phyloP scores from a whole-genome alignment of 1,140 invertebrate species.

The Drosophila suzukii region DNA sequence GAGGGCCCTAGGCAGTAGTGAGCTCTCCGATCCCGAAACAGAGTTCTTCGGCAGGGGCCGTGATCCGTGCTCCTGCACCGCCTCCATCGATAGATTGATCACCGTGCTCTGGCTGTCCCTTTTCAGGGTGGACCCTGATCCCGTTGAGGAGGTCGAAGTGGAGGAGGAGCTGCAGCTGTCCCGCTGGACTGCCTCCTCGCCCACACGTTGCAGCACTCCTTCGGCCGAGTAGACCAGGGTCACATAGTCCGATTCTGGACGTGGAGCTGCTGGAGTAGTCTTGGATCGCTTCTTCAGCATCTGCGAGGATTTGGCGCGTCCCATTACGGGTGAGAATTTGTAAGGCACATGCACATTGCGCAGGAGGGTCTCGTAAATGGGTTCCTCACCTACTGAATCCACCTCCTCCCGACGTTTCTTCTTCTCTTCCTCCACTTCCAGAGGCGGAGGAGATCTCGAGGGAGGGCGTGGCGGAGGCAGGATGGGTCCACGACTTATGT shows the following conservation, averaged over 20 bases:
- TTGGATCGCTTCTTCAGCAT: constrained; percentile 62
- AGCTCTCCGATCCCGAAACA: constrained; percentile 69
- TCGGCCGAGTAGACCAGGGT: constrained; percentile 78
- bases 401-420: constrained; percentile 4
- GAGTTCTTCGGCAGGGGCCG: constrained; percentile 61
- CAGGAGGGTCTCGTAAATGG: constrained; percentile 79
- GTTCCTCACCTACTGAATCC: constrained; percentile 56
- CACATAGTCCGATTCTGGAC: constrained; percentile 84
- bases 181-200: constrained; percentile 64
- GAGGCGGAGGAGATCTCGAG: constrained; percentile 69
- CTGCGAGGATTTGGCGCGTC: constrained; percentile 71
- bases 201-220: constrained; percentile 68
- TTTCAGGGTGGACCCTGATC: constrained; percentile 63
- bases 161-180: constrained; percentile 67
- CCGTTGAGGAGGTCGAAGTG: constrained; percentile 41
- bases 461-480: constrained; percentile 62
- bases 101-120: constrained; percentile 75
- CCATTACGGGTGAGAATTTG: constrained; percentile 79
- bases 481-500: constrained; percentile 15
- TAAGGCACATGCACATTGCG: constrained; percentile 84
- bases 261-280: constrained; percentile 16
- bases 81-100: constrained; percentile 65
- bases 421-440: constrained; percentile 59
- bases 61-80: constrained; percentile 10
- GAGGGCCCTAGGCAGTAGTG: constrained; percentile 65